These are phyloP conservation scores for Gryon sp. DNA, from an alignment of 1,140 invertebrate genomes.

Conservation along the genomic window DNA sequence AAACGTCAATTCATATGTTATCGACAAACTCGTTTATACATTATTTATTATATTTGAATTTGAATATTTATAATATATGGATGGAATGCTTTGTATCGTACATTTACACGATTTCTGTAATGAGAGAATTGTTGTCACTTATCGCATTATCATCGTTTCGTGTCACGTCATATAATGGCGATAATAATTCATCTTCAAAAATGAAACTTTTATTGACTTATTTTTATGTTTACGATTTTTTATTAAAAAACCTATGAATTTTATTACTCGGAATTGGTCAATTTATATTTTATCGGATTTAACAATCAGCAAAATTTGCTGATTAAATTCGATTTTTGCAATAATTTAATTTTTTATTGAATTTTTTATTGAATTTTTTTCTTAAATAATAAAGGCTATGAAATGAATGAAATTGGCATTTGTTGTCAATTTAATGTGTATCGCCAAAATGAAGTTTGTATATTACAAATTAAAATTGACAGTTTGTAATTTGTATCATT, in stretches of 20 bases:
- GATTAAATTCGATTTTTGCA: no score
- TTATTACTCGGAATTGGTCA: neutral
- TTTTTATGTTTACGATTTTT: constrained; percentile 14
- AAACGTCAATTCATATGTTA: constrained; percentile 55
- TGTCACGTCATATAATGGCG: constrained; percentile 17
- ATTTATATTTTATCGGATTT: no score
- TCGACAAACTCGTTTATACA: constrained; percentile 50
- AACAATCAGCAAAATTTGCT: no score
- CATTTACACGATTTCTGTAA: constrained; percentile 53
- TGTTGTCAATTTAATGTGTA: no score
- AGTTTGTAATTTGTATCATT: no score
- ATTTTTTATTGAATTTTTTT: no score
- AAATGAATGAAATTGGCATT: no score
- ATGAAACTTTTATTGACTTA: constrained; percentile 21
- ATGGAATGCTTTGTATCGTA: constrained; percentile 23
- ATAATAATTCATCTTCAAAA: constrained; percentile 48
- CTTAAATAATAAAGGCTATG: no score
- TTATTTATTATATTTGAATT: constrained; percentile 53
- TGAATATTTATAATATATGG: constrained; percentile 51
- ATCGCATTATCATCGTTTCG: constrained; percentile 33
- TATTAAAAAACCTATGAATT: constrained; percentile 7
- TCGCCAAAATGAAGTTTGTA: no score
- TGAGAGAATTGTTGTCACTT: constrained; percentile 52
- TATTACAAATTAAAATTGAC: no score
- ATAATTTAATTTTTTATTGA: no score